Evolutionary conservation across 2,888 invertebrate genomes (phyloP).

Genomic region (Hydroisotoma schaefferi): DNA sequence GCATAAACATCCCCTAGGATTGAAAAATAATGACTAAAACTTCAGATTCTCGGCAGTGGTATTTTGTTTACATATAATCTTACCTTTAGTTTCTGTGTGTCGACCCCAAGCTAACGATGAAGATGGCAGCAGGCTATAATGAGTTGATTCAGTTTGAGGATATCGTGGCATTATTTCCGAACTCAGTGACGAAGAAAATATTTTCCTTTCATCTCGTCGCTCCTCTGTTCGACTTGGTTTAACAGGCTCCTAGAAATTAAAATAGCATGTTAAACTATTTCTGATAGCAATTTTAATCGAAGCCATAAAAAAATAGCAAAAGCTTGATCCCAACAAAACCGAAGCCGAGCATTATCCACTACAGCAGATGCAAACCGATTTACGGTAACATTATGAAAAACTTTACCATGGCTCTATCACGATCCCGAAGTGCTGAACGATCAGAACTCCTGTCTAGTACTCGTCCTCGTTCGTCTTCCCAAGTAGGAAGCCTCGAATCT

Average conservation of each 20-base stretch:
- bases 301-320: too few relatives aligned
- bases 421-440: background rate
- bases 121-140: background rate
- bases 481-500: slow-evolving; percentile 4
- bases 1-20: too few relatives aligned
- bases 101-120: background rate
- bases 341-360: too few relatives aligned
- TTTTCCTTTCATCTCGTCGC: background rate
- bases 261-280: too few relatives aligned
- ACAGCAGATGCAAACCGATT: too few relatives aligned
- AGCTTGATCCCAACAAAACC: too few relatives aligned
- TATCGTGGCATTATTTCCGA: background rate
- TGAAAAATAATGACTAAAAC: too few relatives aligned
- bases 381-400: too few relatives aligned
- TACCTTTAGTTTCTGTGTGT: background rate
- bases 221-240: background rate
- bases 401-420: too few relatives aligned
- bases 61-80: too few relatives aligned
- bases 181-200: background rate
- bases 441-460: slow-evolving; percentile 3
- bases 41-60: too few relatives aligned
- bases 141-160: background rate
- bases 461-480: slow-evolving; percentile 5
- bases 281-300: too few relatives aligned
- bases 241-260: background rate